Evolutionary conservation across 2,113 vertebrate genomes (phyloP).

Genomic region (Balaeniceps rex): DNA sequence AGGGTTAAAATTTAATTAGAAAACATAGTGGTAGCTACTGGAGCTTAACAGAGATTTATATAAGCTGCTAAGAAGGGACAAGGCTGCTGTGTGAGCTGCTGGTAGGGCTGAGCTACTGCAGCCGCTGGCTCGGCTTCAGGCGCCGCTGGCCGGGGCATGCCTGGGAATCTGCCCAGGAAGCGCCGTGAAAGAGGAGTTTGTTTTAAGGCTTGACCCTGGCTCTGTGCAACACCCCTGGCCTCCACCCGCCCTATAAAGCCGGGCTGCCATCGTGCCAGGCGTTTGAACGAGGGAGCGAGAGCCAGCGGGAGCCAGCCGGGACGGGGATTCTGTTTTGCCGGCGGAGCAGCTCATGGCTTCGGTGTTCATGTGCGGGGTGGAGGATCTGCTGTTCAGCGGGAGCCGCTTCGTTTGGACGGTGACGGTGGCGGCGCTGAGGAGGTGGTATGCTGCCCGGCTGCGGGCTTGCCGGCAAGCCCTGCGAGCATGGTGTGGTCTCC

Average conservation of each 20-base stretch:
- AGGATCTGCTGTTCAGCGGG: conserved; percentile 85
- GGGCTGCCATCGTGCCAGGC: not conserved
- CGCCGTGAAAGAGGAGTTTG: conserved; percentile 73
- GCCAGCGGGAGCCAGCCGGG: not conserved
- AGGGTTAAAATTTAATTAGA: conserved; percentile 65
- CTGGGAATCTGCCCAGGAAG: conserved; percentile 79
- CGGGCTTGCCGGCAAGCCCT: conserved; percentile 86
- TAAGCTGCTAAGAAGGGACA: conserved; percentile 65
- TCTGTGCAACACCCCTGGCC: conserved; percentile 58
- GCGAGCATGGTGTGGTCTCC: conserved; percentile 85
- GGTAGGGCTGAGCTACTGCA: conserved; percentile 67
- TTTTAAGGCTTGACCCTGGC: conserved; percentile 61
- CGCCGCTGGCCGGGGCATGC: conserved; percentile 69
- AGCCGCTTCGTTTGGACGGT: conserved; percentile 88
- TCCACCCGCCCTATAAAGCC: not conserved
- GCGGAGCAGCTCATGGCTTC: conserved; percentile 76
- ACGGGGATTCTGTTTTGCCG: not conserved
- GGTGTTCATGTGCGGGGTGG: conserved; percentile 84
- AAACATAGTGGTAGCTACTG: conserved; percentile 41
- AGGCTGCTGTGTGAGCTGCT: conserved; percentile 71
- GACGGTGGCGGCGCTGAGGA: conserved; percentile 83
- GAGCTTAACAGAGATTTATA: conserved; percentile 69
- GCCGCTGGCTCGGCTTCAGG: conserved; percentile 69
- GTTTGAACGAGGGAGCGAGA: not conserved
- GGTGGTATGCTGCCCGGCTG: conserved; percentile 83